Evolutionary conservation across 2,797 vertebrate species (phyloP).

Genomic region (Brotula barbata): DNA sequence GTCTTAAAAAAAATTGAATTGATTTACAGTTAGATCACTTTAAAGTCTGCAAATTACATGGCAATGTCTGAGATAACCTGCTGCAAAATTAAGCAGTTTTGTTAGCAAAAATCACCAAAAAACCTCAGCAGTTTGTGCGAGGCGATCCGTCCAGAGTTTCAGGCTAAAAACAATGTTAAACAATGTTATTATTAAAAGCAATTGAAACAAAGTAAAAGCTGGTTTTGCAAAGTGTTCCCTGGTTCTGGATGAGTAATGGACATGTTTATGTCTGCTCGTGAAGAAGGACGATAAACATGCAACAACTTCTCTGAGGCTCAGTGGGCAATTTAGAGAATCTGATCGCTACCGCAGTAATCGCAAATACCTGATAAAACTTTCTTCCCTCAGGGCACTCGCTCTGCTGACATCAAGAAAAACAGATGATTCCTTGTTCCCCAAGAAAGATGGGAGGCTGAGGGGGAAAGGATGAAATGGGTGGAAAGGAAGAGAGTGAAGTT

Average conservation of each 20-base stretch:
- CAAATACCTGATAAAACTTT: slow-evolving; percentile 64
- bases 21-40: no score
- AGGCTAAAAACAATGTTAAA: no score
- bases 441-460: slow-evolving; percentile 32
- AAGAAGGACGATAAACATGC: slow-evolving; percentile 57
- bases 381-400: slow-evolving; percentile 36
- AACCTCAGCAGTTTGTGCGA: no score
- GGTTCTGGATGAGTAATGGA: slow-evolving; percentile 39
- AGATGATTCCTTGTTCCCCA: slow-evolving; percentile 57
- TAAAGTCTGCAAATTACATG: no score
- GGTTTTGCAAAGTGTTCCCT: neutral
- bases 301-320: slow-evolving; percentile 57
- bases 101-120: no score
- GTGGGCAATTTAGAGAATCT: slow-evolving; percentile 66
- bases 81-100: no score
- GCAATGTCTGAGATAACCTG: no score
- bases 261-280: slow-evolving; percentile 41
- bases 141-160: no score
- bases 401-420: slow-evolving; percentile 59
- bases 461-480: slow-evolving; percentile 55
- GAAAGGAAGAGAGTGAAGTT: slow-evolving; percentile 24
- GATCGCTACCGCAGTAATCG: slow-evolving; percentile 68
- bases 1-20: no score
- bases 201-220: no score
- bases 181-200: no score